Evolutionary conservation across 1,140 invertebrate genomes (phyloP).

Genomic region (Magallana ariakensis): DNA sequence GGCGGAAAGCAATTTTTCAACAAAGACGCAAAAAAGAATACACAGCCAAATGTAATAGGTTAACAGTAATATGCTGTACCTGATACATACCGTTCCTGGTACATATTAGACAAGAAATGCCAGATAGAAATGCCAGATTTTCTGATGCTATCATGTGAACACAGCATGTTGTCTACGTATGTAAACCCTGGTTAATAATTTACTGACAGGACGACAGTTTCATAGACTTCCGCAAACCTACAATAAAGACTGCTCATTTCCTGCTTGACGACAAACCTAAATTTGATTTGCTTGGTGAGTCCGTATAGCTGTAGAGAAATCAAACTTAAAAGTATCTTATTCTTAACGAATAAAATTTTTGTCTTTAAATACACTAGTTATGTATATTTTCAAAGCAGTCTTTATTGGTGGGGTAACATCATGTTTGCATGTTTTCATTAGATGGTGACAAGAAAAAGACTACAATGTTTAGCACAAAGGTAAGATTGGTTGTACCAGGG

Average conservation of each 20-base stretch:
- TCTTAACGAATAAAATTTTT: not conserved
- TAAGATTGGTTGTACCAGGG: not conserved
- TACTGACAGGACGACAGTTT: conserved; percentile 37
- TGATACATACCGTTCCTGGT: too few species aligned
- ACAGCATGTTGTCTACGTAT: too few species aligned
- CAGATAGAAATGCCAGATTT: too few species aligned
- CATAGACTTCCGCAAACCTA: conserved; percentile 38
- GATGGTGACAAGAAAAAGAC: conserved; percentile 44
- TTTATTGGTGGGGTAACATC: conserved; percentile 18
- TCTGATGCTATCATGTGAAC: not conserved
- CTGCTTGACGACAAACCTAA: conserved; percentile 28
- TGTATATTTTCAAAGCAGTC: not conserved
- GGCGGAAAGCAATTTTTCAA: too few species aligned
- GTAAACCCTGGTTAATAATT: conserved; percentile 10
- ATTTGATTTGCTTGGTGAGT: conserved; percentile 32
- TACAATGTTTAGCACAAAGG: conserved; percentile 9
- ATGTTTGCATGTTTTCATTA: conserved; percentile 49
- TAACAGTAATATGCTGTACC: too few species aligned
- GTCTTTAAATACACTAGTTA: too few species aligned
- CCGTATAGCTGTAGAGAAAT: not conserved
- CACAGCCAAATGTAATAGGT: too few species aligned
- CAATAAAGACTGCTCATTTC: conserved; percentile 41
- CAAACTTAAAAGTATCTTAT: not conserved
- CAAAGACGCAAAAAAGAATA: too few species aligned
- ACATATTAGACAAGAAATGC: too few species aligned